A percentile compares a stretch with the other conserved stretches of the same genome.
These are phyloP conservation scores for Pseudomyrmex dendroicus DNA, from an alignment of 1,140 invertebrate genomes.

Conservation along the genomic window DNA sequence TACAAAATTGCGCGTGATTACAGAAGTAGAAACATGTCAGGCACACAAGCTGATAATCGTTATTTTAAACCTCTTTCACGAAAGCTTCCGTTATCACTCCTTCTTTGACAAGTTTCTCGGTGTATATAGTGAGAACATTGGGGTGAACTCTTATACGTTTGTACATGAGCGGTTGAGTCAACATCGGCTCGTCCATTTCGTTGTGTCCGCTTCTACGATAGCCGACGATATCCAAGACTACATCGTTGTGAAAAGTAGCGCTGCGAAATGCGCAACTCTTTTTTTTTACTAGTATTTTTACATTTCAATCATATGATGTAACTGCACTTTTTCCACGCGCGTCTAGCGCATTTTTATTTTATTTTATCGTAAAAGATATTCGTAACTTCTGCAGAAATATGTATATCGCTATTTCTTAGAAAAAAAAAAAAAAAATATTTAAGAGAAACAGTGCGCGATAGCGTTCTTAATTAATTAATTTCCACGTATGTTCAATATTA, in stretches of 20 bases:
- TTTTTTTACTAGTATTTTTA: neutral
- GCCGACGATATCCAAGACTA: constrained; percentile 94
- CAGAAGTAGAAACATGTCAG: neutral
- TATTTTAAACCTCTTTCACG: constrained; percentile 86
- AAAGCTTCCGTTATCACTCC: constrained; percentile 90
- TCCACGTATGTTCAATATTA: too few relatives aligned
- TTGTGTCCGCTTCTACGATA: constrained; percentile 97
- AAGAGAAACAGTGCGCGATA: too few relatives aligned
- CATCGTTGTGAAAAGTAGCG: constrained; percentile 93
- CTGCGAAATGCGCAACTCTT: constrained; percentile 78
- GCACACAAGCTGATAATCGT: neutral
- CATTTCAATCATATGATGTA: neutral
- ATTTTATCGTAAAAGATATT: constrained; percentile 2
- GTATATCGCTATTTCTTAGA: neutral
- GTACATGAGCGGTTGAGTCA: constrained; percentile 98
- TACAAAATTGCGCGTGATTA: constrained; percentile 79
- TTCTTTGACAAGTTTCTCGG: constrained; percentile 90
- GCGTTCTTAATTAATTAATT: too few relatives aligned
- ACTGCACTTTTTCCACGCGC: neutral
- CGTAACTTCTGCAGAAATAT: neutral
- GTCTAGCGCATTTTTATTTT: too few relatives aligned
- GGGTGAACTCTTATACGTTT: constrained; percentile 91
- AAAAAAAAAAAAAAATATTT: neutral
- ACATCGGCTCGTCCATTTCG: constrained; percentile 97
- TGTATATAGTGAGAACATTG: constrained; percentile 89